phyloP scores from a whole-genome alignment of 2,888 invertebrate genomes.

The Strigamia crassipes region DNA sequence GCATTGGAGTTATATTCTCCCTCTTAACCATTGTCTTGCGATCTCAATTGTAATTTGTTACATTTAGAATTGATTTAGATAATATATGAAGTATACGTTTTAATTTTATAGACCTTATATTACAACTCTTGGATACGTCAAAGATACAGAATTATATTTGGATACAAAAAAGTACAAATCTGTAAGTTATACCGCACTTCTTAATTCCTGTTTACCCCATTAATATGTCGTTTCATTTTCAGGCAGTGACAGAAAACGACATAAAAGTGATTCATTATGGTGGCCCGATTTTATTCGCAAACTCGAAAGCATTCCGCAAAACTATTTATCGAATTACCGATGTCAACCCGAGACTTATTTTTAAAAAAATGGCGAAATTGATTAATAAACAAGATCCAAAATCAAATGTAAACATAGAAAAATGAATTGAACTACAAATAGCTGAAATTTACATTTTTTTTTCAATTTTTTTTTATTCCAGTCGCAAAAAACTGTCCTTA shows the following conservation, averaged over 20 bases:
- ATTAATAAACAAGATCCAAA: constrained; percentile 42
- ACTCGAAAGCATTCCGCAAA: constrained; percentile 48
- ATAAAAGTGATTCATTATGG: constrained; percentile 49
- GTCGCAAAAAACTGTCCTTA: neutral
- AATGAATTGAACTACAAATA: too few species aligned
- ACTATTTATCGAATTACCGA: constrained; percentile 46
- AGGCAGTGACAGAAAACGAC: constrained; percentile 48
- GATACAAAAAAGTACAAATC: constrained; percentile 45
- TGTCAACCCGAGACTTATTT: constrained; percentile 46
- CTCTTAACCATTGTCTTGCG: constrained; percentile 74
- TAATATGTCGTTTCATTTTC: neutral
- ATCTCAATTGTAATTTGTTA: constrained; percentile 46
- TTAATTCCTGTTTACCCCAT: neutral
- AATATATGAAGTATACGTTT: too few species aligned
- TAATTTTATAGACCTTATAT: constrained; percentile 47
- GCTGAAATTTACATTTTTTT: neutral
- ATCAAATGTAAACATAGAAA: neutral
- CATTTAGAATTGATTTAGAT: too few species aligned
- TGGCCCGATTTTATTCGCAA: constrained; percentile 49
- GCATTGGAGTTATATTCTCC: constrained; percentile 75
- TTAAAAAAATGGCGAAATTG: constrained; percentile 47
- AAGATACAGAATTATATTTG: constrained; percentile 48
- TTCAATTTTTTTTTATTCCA: neutral
- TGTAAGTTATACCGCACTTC: neutral
- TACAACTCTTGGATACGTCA: constrained; percentile 45